phyloP scores from a whole-genome alignment of 1,140 invertebrate species.

The Atopsyche davidsoni region DNA sequence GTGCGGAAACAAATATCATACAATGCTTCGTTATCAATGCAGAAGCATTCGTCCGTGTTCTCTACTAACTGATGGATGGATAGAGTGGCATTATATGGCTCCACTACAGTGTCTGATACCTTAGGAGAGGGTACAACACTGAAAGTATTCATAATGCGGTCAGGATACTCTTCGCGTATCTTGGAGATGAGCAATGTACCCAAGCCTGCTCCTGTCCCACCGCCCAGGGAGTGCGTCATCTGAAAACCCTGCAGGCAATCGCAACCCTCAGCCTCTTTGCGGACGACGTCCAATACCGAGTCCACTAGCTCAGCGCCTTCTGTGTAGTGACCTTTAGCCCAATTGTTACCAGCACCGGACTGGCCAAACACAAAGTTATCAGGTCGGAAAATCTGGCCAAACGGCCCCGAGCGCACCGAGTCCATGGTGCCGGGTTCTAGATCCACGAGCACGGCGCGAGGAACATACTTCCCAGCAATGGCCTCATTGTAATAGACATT shows the following conservation, averaged over 20 bases:
- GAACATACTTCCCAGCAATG: constrained; percentile 57
- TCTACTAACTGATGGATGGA: constrained; percentile 77
- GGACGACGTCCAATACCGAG: constrained; percentile 9
- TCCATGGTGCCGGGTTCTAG: constrained; percentile 62
- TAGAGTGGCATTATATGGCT: constrained; percentile 70
- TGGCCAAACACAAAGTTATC: constrained; percentile 15
- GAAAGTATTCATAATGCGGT: constrained; percentile 66
- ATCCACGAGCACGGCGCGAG: constrained; percentile 61
- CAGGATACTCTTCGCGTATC: constrained; percentile 4
- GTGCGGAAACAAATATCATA: constrained; percentile 89
- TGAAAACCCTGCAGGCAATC: constrained; percentile 15
- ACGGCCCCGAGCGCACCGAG: constrained; percentile 11
- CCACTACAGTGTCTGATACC: constrained; percentile 43
- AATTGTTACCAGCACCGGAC: constrained; percentile 14
- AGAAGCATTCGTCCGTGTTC: constrained; percentile 65
- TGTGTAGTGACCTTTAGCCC: constrained; percentile 5
- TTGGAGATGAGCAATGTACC: neutral
- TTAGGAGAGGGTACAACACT: constrained; percentile 72
- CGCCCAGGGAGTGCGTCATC: constrained; percentile 10
- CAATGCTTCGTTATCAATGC: constrained; percentile 71
- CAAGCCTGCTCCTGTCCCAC: constrained; percentile 4
- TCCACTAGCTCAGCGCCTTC: constrained; percentile 4
- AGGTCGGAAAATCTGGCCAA: constrained; percentile 11
- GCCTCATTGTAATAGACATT: constrained; percentile 50
- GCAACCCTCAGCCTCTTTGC: constrained; percentile 14